phyloP scores from a whole-genome alignment of 2,797 vertebrate species.

The Phrynocephalus forsythii region DNA sequence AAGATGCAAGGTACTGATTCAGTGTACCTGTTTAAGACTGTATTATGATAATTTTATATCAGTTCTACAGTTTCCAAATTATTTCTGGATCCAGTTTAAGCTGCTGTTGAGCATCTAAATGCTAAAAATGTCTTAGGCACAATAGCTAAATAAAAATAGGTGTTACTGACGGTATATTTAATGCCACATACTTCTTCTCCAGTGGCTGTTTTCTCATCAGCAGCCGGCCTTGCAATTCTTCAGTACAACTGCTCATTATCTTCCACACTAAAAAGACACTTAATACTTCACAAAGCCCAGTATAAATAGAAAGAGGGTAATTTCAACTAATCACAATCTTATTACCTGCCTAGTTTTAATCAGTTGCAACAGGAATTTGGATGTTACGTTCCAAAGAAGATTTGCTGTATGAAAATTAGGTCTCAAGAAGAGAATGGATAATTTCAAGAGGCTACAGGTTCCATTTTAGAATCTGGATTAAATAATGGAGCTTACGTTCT shows the following conservation, averaged over 20 bases:
- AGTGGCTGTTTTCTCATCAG: not conserved
- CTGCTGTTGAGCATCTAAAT: not conserved
- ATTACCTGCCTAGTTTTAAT: constrained; percentile 30
- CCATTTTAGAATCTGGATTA: not conserved
- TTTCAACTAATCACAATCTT: constrained; percentile 27
- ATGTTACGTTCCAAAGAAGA: not conserved
- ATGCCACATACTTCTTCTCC: not conserved
- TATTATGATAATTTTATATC: not conserved
- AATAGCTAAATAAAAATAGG: not conserved
- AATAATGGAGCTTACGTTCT: not conserved
- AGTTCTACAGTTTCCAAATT: not conserved
- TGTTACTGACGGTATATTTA: not conserved
- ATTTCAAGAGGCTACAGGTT: not conserved
- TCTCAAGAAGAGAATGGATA: not conserved
- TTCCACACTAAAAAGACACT: not conserved
- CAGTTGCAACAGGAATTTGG: constrained; percentile 4
- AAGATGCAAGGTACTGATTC: not conserved
- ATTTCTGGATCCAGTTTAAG: not conserved
- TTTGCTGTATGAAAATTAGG: constrained; percentile 7
- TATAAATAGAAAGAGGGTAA: constrained; percentile 13
- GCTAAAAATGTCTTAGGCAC: not conserved
- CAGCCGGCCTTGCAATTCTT: not conserved
- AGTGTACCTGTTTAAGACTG: not conserved
- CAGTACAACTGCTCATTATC: constrained; percentile 1
- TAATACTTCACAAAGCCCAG: constrained; percentile 22